Evolutionary conservation across 1,140 invertebrate species (phyloP).

Genomic region (Drosophila albomicans): DNA sequence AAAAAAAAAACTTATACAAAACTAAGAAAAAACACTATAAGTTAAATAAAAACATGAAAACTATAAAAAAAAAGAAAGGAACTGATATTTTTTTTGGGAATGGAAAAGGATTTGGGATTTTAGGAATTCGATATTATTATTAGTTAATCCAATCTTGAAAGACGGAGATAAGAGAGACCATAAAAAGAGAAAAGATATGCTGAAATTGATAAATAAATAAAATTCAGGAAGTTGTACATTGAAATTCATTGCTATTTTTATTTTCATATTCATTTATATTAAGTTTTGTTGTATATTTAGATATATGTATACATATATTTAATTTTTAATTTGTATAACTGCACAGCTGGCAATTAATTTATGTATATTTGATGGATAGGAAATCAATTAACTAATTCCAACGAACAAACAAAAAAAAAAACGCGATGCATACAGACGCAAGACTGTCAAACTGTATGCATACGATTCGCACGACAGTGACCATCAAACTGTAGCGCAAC

Average conservation of each 20-base stretch:
- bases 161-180: not conserved
- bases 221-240: conserved; percentile 36
- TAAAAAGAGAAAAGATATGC: not conserved
- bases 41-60: conserved; percentile 71
- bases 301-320: conserved; percentile 46
- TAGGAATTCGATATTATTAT: no score
- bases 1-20: conserved; percentile 35
- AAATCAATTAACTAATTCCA: conserved; percentile 29
- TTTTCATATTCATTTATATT: conserved; percentile 39
- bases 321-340: conserved; percentile 36
- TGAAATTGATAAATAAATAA: conserved; percentile 5
- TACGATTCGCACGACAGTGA: not conserved
- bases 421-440: conserved; percentile 8
- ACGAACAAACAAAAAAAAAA: conserved; percentile 1
- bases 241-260: conserved; percentile 71
- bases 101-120: not conserved
- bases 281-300: conserved; percentile 35
- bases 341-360: conserved; percentile 41
- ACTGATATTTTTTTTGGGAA: conserved; percentile 2
- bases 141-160: not conserved
- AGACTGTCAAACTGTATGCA: conserved; percentile 18
- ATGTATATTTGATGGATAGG: conserved; percentile 10
- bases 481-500: conserved; percentile 10
- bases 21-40: conserved; percentile 56
- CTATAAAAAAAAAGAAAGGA: conserved; percentile 30